These are phyloP conservation scores for Trilocha varians DNA, from an alignment of 2,888 invertebrate species.

Conservation along the genomic window DNA sequence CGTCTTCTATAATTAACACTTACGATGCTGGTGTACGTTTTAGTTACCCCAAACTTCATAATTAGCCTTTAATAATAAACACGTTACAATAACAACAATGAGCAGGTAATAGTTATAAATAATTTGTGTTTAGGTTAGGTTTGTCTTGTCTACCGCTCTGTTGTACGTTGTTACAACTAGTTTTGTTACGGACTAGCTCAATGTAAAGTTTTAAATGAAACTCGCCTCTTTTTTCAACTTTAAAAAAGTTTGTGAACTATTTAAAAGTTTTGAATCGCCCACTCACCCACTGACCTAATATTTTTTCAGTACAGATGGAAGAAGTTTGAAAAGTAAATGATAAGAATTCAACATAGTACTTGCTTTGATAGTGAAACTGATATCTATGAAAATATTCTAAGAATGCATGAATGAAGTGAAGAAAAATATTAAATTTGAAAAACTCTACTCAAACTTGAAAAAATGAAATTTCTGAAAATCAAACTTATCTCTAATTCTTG, in stretches of 20 bases:
- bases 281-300: constrained; percentile 26
- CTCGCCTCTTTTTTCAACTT: constrained; percentile 1
- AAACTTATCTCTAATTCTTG: too few relatives aligned
- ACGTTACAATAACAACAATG: constrained; percentile 21
- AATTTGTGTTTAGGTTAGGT: constrained; percentile 61
- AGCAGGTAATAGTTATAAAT: constrained; percentile 59
- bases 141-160: constrained; percentile 36
- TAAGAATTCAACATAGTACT: neutral
- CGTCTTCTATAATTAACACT: constrained; percentile 49
- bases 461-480: too few relatives aligned
- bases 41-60: constrained; percentile 16
- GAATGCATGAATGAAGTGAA: too few relatives aligned
- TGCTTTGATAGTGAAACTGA: neutral
- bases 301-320: constrained; percentile 10
- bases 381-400: too few relatives aligned
- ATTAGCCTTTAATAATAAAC: constrained; percentile 24
- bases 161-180: constrained; percentile 8
- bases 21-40: constrained; percentile 26
- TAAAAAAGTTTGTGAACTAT: constrained; percentile 7
- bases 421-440: too few relatives aligned
- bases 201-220: constrained; percentile 13
- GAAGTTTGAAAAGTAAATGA: neutral
- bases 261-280: constrained; percentile 13
- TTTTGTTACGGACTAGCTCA: neutral
- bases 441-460: too few relatives aligned